Evolutionary conservation across 1,140 invertebrate species (phyloP), one percentile per base, ranked within the genome.

Genomic region (Gryon sp.): DNA sequence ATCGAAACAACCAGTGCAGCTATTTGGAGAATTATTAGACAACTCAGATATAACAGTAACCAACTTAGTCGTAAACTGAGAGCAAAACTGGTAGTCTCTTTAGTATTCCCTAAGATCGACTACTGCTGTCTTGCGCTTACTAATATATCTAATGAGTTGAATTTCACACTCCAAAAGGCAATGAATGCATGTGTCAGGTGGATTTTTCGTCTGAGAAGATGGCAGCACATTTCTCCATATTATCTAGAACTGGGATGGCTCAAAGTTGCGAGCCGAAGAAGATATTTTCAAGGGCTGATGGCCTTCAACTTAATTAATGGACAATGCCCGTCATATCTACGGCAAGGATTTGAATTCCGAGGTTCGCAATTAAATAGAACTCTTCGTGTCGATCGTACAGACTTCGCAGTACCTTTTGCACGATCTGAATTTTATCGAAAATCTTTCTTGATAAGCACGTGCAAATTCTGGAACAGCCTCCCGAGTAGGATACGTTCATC

Each of bases 81-180:
- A 3, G 14, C 9, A 0, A n/a, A 34, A 1, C 32, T 52, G 7
- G 30, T 52, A 5, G 4, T 3, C 1, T 1, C 48, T 2, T 36
- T 52, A 30, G 22, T 48, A 1, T 48, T 30, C 18, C 45, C 45
- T 19, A 2, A 26, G 8, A 3, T 45, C 6, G 41, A 45, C n/a
- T 50, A 50, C 18, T 50, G 45, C 15, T 32, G 45, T 18, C 15
- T 32, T 4, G 12, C 15, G 4, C 4, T 50, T 2, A 50, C 45
- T 2, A 19, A 19, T 11, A 2, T 50, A 2, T 18, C 45, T n/a
- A 18, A 8, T 3, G 7, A 32, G 18, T 7, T 4, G 11, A n/a
- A n/a, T n/a, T n/a, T n/a, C n/a, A n/a, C n/a, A n/a, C n/a, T n/a
- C n/a, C n/a, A n/a, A n/a, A n/a, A n/a, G n/a, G n/a, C n/a, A n/a